Evolutionary conservation across 2,888 invertebrate species (phyloP), one percentile per base, ranked within the genome.

Genomic region (Hydraecia micacea): DNA sequence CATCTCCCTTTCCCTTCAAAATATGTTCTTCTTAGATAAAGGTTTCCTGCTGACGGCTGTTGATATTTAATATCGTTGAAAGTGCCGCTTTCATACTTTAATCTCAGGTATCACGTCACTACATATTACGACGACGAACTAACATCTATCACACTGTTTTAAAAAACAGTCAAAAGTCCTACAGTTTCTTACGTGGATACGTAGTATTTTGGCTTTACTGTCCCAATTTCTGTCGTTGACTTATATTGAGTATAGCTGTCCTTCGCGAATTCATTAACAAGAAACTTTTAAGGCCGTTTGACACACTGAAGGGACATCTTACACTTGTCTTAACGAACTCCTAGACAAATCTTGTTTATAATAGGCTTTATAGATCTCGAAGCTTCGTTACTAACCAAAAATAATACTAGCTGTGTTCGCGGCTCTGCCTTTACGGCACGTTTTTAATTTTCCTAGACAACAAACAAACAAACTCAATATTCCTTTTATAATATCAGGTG

Each of bases 71-170:
- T 75, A 80, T 83, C 74, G 39, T 74, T 79, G 21, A 81, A 49
- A 81, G n/a, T 42, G 42, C 63, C 62, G 39, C 28, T 67, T 77
- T 25, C 32, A 67, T 75, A 74, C 11, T 52, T 72, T 68, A 80
- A 85, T 74, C 67, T 82, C 69, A 55, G 69, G 46, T 81, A 85
- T 85, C 75, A 55, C 80, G 60, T 77, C 36, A 73, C 55, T 73
- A 73, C 15, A 46, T 15, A 75, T 73, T 69, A 85, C 36, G 62
- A 70, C 11, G 39, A 70, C 49, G 36, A 39, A 25, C 70, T 25
- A 81, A 79, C 36, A 70, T 67, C 60, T 78, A 73, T 70, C 42
- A 73, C 63, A 46, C 62, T 73, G 13, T 66, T 60, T 7, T 39
- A 49, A 13, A 46, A 63, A 32, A 78, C 60, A 74, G 55, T 79